Evolutionary conservation across 2,797 vertebrate species (phyloP), one percentile per base, ranked within the genome.

Genomic region (Propithecus perrieri): DNA sequence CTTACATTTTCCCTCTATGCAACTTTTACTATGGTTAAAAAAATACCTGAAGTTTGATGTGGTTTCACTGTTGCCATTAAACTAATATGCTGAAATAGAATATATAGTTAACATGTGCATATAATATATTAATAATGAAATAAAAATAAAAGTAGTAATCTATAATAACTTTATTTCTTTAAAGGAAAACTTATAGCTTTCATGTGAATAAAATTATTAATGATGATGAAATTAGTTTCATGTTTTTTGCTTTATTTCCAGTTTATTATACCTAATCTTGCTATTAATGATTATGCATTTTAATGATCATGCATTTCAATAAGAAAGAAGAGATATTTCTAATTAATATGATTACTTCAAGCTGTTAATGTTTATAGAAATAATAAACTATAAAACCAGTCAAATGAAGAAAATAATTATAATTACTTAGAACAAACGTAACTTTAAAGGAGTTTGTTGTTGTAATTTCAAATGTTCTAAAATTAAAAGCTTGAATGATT

Each of bases 361-460:
- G 11, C 22, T 75, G 43, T 94, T 88, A 85, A 90, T 96, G 28
- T 92, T 88, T 92, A 67, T 87, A 89, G n/a, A 94, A 96, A 93
- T 78, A 85, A 59, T 65, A 93, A 93, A 61, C 20, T 7, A 80
- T 84, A 87, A 90, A 91, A 75, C 28, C 41, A 83, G 26, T 43
- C 63, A 94, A 38, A 88, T 55, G 33, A 91, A 95, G 65, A 96
- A 96, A 93, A 83, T 38, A 94, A 91, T 83, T 92, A 43, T 41
- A 69, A 46, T 89, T 81, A 65, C 24, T 90, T 95, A 92, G 15
- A 96, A 85, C 12, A 86, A 95, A 91, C 12, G 85, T 81, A 89
- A 79, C n/a, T 92, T 96, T 89, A 28, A 93, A 80, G 18, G 89
- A 85, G 20, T 55, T 86, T 89, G 7, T n/a, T 61, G 90, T 38